A percentile compares a stretch with the other conserved stretches of the same genome.
phyloP scores from a whole-genome alignment of 2,113 vertebrate genomes.

The Labeo rohita region DNA sequence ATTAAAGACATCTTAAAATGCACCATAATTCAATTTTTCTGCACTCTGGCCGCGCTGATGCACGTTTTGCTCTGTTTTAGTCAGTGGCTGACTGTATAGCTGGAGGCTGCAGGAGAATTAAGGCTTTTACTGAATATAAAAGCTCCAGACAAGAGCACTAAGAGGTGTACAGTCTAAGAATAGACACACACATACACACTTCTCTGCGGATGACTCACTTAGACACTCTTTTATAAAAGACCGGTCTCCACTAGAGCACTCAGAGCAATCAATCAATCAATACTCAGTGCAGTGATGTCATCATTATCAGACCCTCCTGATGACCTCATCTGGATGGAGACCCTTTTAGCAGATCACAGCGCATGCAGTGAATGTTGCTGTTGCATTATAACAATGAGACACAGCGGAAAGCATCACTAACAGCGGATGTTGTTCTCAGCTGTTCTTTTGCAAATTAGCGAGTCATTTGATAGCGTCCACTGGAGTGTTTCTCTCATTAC shows the following conservation, averaged over 20 bases:
- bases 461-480: not conserved
- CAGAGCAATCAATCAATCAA: slow-evolving; percentile 67
- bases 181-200: slow-evolving; percentile 50
- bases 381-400: not conserved
- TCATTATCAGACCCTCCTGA: slow-evolving; percentile 58
- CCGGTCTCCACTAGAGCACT: slow-evolving; percentile 62
- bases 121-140: slow-evolving; percentile 21
- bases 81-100: slow-evolving; percentile 46
- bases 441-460: not conserved
- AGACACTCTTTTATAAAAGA: slow-evolving; percentile 49
- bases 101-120: slow-evolving; percentile 46
- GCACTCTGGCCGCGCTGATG: not conserved
- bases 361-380: not conserved
- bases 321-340: slow-evolving; percentile 1
- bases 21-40: not conserved
- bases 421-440: slow-evolving; percentile 32
- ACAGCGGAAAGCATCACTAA: not conserved
- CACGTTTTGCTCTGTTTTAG: not conserved
- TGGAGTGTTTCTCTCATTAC: slow-evolving; percentile 32
- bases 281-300: slow-evolving; percentile 59
- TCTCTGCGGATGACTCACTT: slow-evolving; percentile 20
- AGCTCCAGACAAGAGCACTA: slow-evolving; percentile 25
- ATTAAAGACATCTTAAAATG: not conserved
- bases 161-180: slow-evolving; percentile 58
- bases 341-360: not conserved